Evolutionary conservation across 2,888 invertebrate genomes (phyloP), one percentile per base, ranked within the genome.

Genomic region (Erebia ligea): DNA sequence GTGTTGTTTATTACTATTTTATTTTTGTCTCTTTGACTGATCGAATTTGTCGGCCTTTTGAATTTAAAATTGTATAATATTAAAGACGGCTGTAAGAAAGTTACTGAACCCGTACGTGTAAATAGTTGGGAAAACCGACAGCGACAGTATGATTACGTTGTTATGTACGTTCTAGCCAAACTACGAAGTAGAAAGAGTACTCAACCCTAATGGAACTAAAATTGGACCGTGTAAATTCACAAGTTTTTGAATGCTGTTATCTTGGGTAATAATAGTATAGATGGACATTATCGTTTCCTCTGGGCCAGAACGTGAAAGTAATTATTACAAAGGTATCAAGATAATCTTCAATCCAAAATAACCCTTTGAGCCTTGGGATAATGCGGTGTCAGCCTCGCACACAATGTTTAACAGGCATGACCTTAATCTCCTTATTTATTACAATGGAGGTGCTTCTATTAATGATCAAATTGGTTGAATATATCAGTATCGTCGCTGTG

Each of bases 1-100:
- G 50, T 13, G 19, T 61, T 45, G 45, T 58, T 58, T 58, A 56
- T 67, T 58, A 17, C 58, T 17, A 48, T 67, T 67, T 34, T 67
- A 67, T 58, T 58, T 67, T 1, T 8, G 25, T 48, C 5, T 1
- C 9, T 10, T n/a, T 9, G 13, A 40, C n/a, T 63, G 10, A 59
- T 42, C 42, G 40, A 40, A 59, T 48, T 48, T 21, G 19, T 21
- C 19, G 15, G 45, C 21, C 21, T 9, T 17, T 61, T 19, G 8
- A 5, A 11, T n/a, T 1, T 11, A 4, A 17, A 17, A 11, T 8
- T 10, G 45, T 62, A 45, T n/a, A 34, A 34, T n/a, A n/a, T 42
- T 59, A 4, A 4, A 2, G 45, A 11, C 40, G 4, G 17, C 17
- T 10, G 10, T 42, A 17, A 59, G 40, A 59, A 59, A 59, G 4